phyloP scores from a whole-genome alignment of 2,888 invertebrate genomes.

The Mythimna pallens region DNA sequence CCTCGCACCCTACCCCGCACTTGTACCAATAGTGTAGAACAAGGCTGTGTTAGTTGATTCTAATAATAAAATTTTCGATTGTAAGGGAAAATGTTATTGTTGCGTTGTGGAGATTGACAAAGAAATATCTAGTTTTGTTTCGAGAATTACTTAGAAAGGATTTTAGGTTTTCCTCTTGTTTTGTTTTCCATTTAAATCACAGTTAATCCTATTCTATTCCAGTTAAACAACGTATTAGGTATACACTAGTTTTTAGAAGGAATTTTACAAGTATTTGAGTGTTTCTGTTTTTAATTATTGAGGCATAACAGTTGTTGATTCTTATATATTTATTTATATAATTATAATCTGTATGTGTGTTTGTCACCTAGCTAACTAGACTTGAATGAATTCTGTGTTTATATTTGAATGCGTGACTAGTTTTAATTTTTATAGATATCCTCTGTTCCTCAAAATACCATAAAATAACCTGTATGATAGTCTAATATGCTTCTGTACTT shows the following conservation, averaged over 20 bases:
- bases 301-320: neutral
- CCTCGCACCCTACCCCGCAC: neutral
- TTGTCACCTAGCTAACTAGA: too few relatives aligned
- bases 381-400: too few relatives aligned
- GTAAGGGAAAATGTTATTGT: slow-evolving; percentile 15
- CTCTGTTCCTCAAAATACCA: too few relatives aligned
- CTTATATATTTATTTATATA: neutral
- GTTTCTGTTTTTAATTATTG: neutral
- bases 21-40: slow-evolving; percentile 44
- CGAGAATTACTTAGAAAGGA: neutral
- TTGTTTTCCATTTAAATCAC: neutral
- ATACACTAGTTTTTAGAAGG: neutral
- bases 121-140: neutral
- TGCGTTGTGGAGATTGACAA: slow-evolving; percentile 3
- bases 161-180: neutral
- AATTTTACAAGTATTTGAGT: neutral
- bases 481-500: too few relatives aligned
- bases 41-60: slow-evolving; percentile 29
- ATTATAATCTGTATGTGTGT: too few relatives aligned
- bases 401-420: too few relatives aligned
- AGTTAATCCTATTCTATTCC: neutral
- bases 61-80: slow-evolving; percentile 14
- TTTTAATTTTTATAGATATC: too few relatives aligned
- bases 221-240: neutral
- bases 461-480: too few relatives aligned